phyloP scores from a whole-genome alignment of 2,888 invertebrate genomes.

The Uloborus plumipes region DNA sequence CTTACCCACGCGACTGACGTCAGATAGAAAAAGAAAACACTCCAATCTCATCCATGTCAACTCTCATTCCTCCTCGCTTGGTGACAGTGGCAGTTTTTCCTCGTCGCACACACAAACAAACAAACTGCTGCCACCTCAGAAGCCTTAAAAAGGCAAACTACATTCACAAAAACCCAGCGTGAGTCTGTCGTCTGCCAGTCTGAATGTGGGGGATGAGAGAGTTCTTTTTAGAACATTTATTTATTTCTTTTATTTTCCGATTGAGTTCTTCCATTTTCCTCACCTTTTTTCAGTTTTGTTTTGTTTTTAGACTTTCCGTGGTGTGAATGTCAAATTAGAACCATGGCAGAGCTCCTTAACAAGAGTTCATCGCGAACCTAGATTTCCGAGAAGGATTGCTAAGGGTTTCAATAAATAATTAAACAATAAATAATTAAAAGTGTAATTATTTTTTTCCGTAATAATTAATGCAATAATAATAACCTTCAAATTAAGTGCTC shows the following conservation, averaged over 20 bases:
- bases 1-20: too few species aligned
- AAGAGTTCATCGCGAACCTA: too few species aligned
- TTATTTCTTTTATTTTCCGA: neutral
- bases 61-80: neutral
- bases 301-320: too few species aligned
- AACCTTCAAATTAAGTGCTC: too few species aligned
- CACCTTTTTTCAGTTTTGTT: neutral
- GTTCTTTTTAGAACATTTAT: neutral
- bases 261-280: neutral
- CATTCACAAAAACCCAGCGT: neutral
- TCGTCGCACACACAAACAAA: slow-evolving; percentile 3
- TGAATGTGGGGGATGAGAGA: slow-evolving; percentile 5
- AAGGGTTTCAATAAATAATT: too few species aligned
- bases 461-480: too few species aligned
- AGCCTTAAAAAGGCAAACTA: slow-evolving; percentile 7
- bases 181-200: slow-evolving; percentile 9
- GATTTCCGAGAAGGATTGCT: too few species aligned
- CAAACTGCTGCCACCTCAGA: neutral
- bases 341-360: too few species aligned
- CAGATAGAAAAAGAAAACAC: neutral
- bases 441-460: too few species aligned
- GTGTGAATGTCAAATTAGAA: too few species aligned
- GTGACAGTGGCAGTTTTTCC: neutral
- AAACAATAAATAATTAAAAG: too few species aligned
- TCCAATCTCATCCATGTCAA: neutral